Evolutionary conservation across 2,797 vertebrate species (phyloP).

Genomic region (Danio tinwini): DNA sequence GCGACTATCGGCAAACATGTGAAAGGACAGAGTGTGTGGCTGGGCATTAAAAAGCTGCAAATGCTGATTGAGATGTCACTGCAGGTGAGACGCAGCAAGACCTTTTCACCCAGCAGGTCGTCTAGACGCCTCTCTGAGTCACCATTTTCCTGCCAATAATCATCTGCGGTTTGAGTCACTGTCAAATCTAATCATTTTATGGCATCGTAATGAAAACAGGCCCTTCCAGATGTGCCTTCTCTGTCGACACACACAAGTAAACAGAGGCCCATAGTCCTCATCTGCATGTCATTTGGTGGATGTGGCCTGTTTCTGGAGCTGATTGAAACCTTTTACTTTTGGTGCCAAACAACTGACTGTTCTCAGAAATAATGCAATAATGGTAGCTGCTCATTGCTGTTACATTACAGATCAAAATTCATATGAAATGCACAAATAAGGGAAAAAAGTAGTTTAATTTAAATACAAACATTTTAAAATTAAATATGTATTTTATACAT

Average conservation of each 20-base stretch:
- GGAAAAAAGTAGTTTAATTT: no score
- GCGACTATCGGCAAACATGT: conserved; percentile 84
- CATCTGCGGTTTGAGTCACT: conserved; percentile 46
- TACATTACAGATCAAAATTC: background rate
- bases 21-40: conserved; percentile 84
- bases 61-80: conserved; percentile 97
- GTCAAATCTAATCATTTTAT: conserved; percentile 52
- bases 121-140: conserved; percentile 59
- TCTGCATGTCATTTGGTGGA: conserved; percentile 28
- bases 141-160: conserved; percentile 40
- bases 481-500: no score
- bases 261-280: conserved; percentile 34
- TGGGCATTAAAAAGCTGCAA: conserved; percentile 95
- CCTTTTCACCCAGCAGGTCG: conserved; percentile 16
- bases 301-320: conserved; percentile 14
- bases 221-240: conserved; percentile 36
- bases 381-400: background rate
- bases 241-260: conserved; percentile 38
- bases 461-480: no score
- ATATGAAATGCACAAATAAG: no score
- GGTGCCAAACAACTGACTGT: background rate
- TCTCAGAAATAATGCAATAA: background rate
- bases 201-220: conserved; percentile 48
- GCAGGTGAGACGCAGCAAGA: conserved; percentile 80
- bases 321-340: conserved; percentile 15